These are phyloP conservation scores for Gambusia yucatana DNA, from an alignment of 2,797 vertebrate species.

Conservation along the genomic window DNA sequence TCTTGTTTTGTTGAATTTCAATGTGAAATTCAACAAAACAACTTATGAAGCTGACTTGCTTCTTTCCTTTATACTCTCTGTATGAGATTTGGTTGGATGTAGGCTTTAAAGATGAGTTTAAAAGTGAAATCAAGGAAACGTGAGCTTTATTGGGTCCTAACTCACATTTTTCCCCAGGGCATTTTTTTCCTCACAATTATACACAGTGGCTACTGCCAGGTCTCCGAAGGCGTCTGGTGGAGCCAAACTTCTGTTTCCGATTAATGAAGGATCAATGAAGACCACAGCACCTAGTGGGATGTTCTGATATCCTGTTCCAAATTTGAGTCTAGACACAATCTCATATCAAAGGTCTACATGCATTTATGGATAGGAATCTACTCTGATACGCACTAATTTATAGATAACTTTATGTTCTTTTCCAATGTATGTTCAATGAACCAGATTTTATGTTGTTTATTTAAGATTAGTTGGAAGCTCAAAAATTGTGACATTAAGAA, in stretches of 20 bases:
- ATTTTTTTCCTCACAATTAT: too few relatives aligned
- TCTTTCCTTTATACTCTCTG: background rate
- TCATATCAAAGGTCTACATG: background rate
- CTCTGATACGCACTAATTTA: background rate
- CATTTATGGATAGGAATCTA: background rate
- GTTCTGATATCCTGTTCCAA: background rate
- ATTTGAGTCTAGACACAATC: background rate
- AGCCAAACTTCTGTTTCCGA: too few relatives aligned
- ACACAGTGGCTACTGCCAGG: too few relatives aligned
- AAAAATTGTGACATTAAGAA: background rate
- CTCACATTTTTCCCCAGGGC: too few relatives aligned
- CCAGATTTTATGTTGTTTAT: background rate
- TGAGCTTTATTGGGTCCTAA: too few relatives aligned
- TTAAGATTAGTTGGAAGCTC: background rate
- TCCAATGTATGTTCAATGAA: background rate
- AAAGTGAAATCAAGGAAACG: background rate
- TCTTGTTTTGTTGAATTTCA: too few relatives aligned
- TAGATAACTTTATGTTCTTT: background rate
- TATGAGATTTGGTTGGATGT: background rate
- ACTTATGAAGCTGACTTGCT: background rate
- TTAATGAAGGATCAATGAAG: too few relatives aligned
- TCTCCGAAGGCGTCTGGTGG: too few relatives aligned
- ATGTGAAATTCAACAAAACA: background rate
- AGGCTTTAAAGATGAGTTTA: background rate
- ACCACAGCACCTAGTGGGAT: too few relatives aligned